Evolutionary conservation across 2,113 vertebrate species (phyloP), one percentile per base, ranked within the genome.

Genomic region (Cyprinodon brontotheroides): DNA sequence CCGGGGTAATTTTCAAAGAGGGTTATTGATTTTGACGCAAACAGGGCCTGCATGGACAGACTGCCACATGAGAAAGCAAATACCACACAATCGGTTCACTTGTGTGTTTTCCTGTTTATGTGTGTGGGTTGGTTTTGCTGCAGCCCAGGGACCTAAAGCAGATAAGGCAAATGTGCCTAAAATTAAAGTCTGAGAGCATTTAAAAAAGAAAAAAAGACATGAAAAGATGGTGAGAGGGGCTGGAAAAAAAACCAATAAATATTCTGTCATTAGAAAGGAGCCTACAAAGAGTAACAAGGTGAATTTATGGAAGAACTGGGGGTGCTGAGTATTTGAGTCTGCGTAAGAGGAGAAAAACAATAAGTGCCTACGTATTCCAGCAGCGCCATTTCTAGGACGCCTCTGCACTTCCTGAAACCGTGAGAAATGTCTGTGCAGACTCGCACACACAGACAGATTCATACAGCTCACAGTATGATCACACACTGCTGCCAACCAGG

Each of bases 381-480:
- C 67, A 85, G 72, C 79, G 85, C 77, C 75, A 61, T 82, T 87
- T 87, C 76, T 72, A 61, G 47, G 70, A 89, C 86, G 86, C 91
- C 87, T 91, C 90, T 87, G 77, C 84, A 89, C 84, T 93, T 90
- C 89, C 91, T 92, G 78, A 82, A 85, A 84, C 81, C 76, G 78
- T 90, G 90, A 93, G 87, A 93, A 92, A 88, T 70, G 70, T 88
- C 75, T 81, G 84, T 29, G 45, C 62, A 14, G 43, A 39, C 65
- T 41, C 86, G 65, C 66, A 68, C 66, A 59, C 41, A 47, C 64
- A 70, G 45, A 61, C 64, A 61, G 36, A 61, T 53, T 71, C 50
- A 57, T 40, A 69, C 43, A 45, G 22, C 43, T 64, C 64, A 60
- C 57, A 59, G 43, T 10, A 38, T 67, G 40, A 78, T 68, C 64